These are phyloP conservation scores for Gambelia wislizenii DNA, from an alignment of 2,797 vertebrate genomes.

Conservation along the genomic window DNA sequence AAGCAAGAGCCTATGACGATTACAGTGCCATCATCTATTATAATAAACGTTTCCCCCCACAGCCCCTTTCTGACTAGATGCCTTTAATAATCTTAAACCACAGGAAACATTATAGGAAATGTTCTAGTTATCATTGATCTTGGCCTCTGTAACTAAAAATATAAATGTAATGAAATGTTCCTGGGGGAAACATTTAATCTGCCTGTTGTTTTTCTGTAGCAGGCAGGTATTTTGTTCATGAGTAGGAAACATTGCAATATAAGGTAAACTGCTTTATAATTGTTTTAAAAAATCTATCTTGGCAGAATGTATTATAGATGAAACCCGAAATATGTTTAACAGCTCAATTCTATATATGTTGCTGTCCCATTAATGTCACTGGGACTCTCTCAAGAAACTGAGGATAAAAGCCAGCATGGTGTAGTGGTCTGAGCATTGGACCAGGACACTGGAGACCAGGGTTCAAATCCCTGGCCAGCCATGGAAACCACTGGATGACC, in stretches of 20 bases:
- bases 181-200: constrained; percentile 9
- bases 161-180: constrained; percentile 54
- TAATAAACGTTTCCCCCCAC: constrained; percentile 29
- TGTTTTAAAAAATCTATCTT: neutral
- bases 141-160: constrained; percentile 59
- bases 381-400: too few relatives aligned
- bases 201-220: constrained; percentile 9
- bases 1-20: constrained; percentile 42
- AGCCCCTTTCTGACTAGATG: constrained; percentile 52
- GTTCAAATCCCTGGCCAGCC: too few relatives aligned
- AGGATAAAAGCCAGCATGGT: too few relatives aligned
- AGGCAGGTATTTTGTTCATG: constrained; percentile 21
- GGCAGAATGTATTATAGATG: too few relatives aligned
- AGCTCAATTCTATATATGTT: neutral
- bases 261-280: neutral
- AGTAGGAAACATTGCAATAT: neutral
- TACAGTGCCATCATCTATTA: constrained; percentile 47
- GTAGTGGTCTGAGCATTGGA: too few relatives aligned
- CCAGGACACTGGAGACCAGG: too few relatives aligned
- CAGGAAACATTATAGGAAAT: constrained; percentile 53
- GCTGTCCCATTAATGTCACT: too few relatives aligned
- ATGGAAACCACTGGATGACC: too few relatives aligned
- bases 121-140: constrained; percentile 48
- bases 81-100: constrained; percentile 64
- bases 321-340: neutral